phyloP scores from a whole-genome alignment of 1,140 invertebrate genomes.

The Drosophila subpulchrella region DNA sequence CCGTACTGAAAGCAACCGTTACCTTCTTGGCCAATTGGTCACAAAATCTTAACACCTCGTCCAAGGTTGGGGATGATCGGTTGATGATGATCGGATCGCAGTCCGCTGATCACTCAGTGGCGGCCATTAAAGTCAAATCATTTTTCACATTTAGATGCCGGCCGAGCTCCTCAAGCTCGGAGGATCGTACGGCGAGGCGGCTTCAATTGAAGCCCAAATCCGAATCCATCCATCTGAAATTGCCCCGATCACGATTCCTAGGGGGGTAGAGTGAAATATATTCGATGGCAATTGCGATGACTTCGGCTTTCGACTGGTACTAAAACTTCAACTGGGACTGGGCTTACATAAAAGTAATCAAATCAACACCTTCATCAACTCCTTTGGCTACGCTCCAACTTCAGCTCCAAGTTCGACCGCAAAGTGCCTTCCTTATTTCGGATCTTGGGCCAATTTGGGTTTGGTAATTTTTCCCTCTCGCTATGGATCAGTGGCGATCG shows the following conservation, averaged over 20 bases:
- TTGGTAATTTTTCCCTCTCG: conserved; percentile 58
- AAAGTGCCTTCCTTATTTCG: conserved; percentile 79
- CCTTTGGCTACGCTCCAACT: conserved; percentile 59
- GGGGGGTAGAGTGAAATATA: conserved; percentile 52
- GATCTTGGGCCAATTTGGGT: conserved; percentile 58
- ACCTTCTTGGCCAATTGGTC: conserved; percentile 68
- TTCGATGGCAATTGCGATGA: conserved; percentile 53
- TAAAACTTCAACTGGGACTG: conserved; percentile 9
- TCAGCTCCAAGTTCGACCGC: conserved; percentile 56
- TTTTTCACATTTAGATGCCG: conserved; percentile 83
- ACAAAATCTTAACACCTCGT: conserved; percentile 80
- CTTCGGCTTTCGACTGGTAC: conserved; percentile 1
- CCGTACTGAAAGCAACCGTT: conserved; percentile 53
- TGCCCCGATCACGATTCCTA: conserved; percentile 73
- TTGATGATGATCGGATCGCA: conserved; percentile 33
- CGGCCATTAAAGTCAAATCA: conserved; percentile 84
- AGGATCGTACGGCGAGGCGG: conserved; percentile 44
- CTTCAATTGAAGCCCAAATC: conserved; percentile 76
- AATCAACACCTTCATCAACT: conserved; percentile 84
- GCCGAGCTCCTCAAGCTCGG: conserved; percentile 7
- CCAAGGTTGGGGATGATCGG: conserved; percentile 44
- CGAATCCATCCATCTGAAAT: conserved; percentile 62
- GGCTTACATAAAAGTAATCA: conserved; percentile 84
- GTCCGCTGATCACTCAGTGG: conserved; percentile 73
- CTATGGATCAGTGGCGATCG: conserved; percentile 66